Conservation (phyloP, 1,140 invertebrate species). For the Oncopeltus fasciatus region DNA sequence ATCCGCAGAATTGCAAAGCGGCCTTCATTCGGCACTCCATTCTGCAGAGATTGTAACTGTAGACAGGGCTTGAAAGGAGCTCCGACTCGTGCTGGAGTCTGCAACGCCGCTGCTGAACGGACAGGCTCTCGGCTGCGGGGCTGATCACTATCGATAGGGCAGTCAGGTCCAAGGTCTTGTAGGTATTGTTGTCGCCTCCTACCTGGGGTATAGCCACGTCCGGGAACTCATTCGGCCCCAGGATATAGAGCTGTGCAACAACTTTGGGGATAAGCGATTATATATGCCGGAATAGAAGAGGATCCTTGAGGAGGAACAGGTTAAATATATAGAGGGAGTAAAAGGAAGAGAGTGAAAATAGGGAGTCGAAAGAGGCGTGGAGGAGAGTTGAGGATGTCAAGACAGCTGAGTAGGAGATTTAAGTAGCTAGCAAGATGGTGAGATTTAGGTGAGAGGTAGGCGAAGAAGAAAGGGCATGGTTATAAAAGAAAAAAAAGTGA, state of each 20-base stretch:
- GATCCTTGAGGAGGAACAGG: too few species aligned
- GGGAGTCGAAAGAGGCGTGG: too few species aligned
- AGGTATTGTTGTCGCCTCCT: conserved; percentile 31
- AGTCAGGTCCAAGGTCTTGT: conserved; percentile 24
- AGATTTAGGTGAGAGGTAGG: too few species aligned
- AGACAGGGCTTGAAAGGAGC: conserved; percentile 41
- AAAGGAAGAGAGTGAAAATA: too few species aligned
- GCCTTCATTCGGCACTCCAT: conserved; percentile 46
- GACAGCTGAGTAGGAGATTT: too few species aligned
- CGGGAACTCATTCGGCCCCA: conserved; percentile 39
- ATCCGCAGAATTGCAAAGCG: conserved; percentile 40
- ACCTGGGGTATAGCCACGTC: conserved; percentile 39
- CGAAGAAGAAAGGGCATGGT: too few species aligned
- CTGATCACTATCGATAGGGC: conserved; percentile 11
- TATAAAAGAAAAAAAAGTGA: too few species aligned
- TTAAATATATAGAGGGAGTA: too few species aligned
- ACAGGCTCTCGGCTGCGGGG: conserved; percentile 18
- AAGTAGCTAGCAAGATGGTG: too few species aligned
- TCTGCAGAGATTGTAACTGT: conserved; percentile 47
- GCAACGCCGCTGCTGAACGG: conserved; percentile 42
- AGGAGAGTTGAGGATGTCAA: too few species aligned
- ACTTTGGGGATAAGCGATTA: too few species aligned
- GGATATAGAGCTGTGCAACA: conserved; percentile 38
- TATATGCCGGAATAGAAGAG: too few species aligned
- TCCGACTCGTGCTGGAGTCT: conserved; percentile 47